Evolutionary conservation across 64 coral and sea anemone genomes (phyloP), one percentile per base, ranked within the genome.

Genomic region (Dendrophyllia cribrosa): DNA sequence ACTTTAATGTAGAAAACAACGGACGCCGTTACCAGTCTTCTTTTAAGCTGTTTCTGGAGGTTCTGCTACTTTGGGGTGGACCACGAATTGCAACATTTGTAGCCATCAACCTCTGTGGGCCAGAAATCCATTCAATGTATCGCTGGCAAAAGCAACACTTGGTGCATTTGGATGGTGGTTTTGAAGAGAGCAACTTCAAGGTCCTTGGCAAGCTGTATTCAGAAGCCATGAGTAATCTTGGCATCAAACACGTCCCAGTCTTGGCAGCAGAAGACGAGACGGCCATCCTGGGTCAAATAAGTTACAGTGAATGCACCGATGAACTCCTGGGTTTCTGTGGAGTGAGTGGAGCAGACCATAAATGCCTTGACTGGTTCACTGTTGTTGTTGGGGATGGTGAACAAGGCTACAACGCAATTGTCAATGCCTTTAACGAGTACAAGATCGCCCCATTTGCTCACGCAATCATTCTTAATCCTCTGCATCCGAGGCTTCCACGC

Each of bases 291-390:
- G 34, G 78, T 20, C n/a, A 82, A 14, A 82, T 82, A 19, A 24
- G 10, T 12, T 82, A 82, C 61, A 64, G 13, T 19, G 47, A 82
- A 43, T 5, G 43, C 17, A 82, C 26, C 15, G 78, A 82, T 44
- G 78, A 82, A 20, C 61, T 82, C 9, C 53, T 82, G 10, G 87
- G 87, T 50, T 89, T 89, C 71, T 89, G 87, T 89, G 87, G 74
- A 43, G 72, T 89, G 6, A 50, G n/a, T 11, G 74, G 71, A 21
- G 16, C 87, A 16, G 12, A 77, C 0, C 87, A 77, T 67, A 34
- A 89, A 49, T 77, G 74, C 58, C 59, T 66, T 34, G 87, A 89
- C 25, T 49, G 51, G 1, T 78, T 89, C 45, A 47, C 22, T 7
- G 74, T 89, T 0, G 5, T 2, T 51, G 73, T 89, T 59, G 87